These are phyloP conservation scores for Sceloporus undulatus DNA, from an alignment of 2,113 vertebrate species.

Conservation along the genomic window DNA sequence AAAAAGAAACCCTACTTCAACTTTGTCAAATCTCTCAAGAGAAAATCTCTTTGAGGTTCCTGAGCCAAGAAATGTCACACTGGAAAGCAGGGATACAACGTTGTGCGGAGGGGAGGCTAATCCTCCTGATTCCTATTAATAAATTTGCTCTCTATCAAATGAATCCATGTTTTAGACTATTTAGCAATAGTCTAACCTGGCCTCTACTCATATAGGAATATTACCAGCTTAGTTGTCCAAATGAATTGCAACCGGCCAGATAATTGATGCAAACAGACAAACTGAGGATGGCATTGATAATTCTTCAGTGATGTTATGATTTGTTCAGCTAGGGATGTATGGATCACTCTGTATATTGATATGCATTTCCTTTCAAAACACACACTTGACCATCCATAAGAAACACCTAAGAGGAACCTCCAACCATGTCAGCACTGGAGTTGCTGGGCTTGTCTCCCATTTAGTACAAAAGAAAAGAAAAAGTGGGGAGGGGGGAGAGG, in stretches of 20 bases:
- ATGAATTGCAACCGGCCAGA: background rate
- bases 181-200: background rate
- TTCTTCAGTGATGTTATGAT: background rate
- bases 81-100: background rate
- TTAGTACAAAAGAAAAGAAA: too few relatives aligned
- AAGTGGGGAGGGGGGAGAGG: background rate
- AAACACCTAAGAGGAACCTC: too few relatives aligned
- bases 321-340: background rate
- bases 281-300: background rate
- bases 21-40: background rate
- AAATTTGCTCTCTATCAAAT: background rate
- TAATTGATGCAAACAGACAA: background rate
- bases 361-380: too few relatives aligned
- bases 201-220: background rate
- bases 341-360: too few relatives aligned
- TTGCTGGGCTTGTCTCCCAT: too few relatives aligned
- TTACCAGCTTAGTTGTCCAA: background rate
- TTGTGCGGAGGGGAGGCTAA: too few relatives aligned
- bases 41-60: background rate
- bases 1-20: background rate
- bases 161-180: background rate
- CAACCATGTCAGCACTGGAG: too few relatives aligned
- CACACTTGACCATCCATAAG: too few relatives aligned
- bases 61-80: background rate
- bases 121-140: background rate